Base-by-base conservation (phyloP, 2,113 vertebrate genomes). In the Cebidichthys violaceus region DNA sequence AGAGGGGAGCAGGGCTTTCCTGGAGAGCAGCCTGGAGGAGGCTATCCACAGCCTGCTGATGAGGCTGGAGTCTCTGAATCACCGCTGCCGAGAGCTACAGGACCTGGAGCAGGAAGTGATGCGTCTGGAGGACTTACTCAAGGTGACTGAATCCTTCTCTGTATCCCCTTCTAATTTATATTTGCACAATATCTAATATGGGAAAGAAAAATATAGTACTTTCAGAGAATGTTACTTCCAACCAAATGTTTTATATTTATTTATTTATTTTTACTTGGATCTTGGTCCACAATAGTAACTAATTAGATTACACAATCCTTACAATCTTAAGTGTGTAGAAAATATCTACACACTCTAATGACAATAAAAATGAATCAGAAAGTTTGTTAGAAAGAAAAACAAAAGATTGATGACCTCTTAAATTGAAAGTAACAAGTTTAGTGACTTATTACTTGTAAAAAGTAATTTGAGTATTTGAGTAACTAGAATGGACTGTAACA, bases 71-170 rank as follows among this genome's bases (percentile, higher is more conserved):
- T 95, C 96, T 0, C 95, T 97, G 82, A 96, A 96, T 68, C 97
- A 97, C 75, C 96, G 97, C 87, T 97, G 96, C 88, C 88, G 96
- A 88, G 98, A 98, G 93, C 97, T 99, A 86, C 97, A 97, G 92
- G 97, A 97, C 81, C 95, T 99, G 92, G 97, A 97, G 84, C 97
- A 97, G 88, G 97, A 99, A 86, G 96, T 97, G 83, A 96, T 96
- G 96, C 96, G 95, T 55, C 94, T 99, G 89, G 98, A 99, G 90
- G 97, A 99, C 85, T 93, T 99, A 70, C 93, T 99, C 29, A 99
- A 99, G 96, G 98, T 99, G 64, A 86, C 76, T 41, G 20, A 41
- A 47, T 31, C 6, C 13, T n/a, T 59, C 45, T 57, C 9, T 65
- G 33, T n/a, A 17, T 22, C 6, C n/a, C 2, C n/a, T 60, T 67